Conservation (phyloP, 30 jellyfish, hydroid and myxozoan species). For the Turritopsis dohrnii region DNA sequence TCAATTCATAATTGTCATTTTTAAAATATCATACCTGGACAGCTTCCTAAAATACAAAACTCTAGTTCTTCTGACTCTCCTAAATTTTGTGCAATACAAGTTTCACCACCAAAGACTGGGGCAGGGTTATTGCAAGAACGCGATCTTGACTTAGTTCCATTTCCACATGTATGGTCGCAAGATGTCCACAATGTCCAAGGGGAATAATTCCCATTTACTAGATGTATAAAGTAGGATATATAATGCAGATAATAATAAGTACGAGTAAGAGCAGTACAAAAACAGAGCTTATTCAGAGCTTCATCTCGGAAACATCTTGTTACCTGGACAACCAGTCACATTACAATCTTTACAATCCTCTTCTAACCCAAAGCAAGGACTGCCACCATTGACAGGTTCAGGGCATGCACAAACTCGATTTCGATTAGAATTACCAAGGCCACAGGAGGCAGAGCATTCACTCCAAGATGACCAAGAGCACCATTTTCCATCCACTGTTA, state of each 20-base stretch:
- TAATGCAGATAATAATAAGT: too few species aligned
- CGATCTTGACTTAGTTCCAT: conserved; percentile 60
- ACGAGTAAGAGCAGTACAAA: too few species aligned
- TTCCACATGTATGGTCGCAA: conserved; percentile 67
- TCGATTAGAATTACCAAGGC: conserved; percentile 70
- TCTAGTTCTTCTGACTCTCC: conserved; percentile 30
- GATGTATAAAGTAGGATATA: too few species aligned
- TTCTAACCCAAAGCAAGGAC: conserved; percentile 55
- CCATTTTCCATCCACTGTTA: conserved; percentile 71
- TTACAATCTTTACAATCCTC: conserved; percentile 56
- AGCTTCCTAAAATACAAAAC: conserved; percentile 41
- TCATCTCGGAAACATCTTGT: too few species aligned
- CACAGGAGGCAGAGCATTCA: conserved; percentile 82
- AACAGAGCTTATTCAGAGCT: too few species aligned
- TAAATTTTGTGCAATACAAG: conserved; percentile 43
- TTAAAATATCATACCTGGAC: conserved; percentile 51
- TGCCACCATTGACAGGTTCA: conserved; percentile 65
- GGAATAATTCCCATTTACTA: conserved; percentile 71
- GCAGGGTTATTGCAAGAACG: conserved; percentile 65
- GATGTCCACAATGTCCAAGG: conserved; percentile 69
- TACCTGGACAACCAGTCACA: conserved; percentile 77
- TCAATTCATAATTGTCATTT: not conserved
- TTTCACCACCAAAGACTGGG: conserved; percentile 69
- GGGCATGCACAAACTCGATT: conserved; percentile 78
- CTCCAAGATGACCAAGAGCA: conserved; percentile 86